Conservation (phyloP, 2,797 vertebrate genomes). For the Hapalemur alaotrensis region DNA sequence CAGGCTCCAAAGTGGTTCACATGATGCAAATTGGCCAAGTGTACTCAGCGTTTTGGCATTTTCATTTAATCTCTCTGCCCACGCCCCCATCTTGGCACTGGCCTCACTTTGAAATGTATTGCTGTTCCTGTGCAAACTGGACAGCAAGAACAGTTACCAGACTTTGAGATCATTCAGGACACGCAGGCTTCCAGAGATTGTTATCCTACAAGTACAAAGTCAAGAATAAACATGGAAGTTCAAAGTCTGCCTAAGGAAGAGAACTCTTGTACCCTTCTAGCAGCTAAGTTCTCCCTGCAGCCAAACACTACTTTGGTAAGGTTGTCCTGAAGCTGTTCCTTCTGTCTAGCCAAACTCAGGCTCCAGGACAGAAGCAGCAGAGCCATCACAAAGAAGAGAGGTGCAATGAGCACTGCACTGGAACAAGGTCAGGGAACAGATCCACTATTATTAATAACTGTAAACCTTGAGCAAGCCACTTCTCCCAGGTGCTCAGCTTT, state of each 20-base stretch:
- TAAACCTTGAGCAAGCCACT: neutral
- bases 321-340: neutral
- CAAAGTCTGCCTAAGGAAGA: neutral
- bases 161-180: constrained; percentile 23
- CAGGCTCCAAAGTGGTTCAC: constrained; percentile 55
- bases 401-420: neutral
- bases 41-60: constrained; percentile 44
- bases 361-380: neutral
- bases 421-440: neutral
- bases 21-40: constrained; percentile 47
- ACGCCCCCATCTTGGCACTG: neutral
- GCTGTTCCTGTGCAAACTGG: neutral
- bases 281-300: neutral
- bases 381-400: neutral
- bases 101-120: constrained; percentile 17
- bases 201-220: neutral
- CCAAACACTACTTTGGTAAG: neutral
- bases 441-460: neutral
- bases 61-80: constrained; percentile 41
- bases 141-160: neutral
- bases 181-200: neutral
- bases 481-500: neutral
- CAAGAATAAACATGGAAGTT: neutral
- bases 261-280: neutral
- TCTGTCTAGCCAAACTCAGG: neutral